Evolutionary conservation across 2,113 vertebrate genomes (phyloP), one percentile per base, ranked within the genome.

Genomic region (Bostrychus sinensis): DNA sequence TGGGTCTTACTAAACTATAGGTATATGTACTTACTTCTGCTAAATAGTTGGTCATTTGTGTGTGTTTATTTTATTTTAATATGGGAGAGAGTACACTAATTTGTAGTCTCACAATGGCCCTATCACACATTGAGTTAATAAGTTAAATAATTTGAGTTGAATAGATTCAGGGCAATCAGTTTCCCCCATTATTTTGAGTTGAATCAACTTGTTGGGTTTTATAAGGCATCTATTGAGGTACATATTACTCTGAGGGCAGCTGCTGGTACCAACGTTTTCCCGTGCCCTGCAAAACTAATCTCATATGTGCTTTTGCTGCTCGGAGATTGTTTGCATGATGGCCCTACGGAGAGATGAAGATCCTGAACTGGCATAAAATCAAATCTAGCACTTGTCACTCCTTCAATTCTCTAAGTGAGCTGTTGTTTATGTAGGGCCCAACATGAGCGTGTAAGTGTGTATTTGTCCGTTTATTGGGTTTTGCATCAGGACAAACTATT

Each of bases 351-450:
- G 68, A 74, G 73, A 22, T 13, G 53, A 63, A 59, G 12, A 64
- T 70, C 53, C 55, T 64, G 73, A 72, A 70, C 34, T 60, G 62
- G 77, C 68, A 85, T 80, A 46, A 80, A 84, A 87, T 86, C 76
- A 79, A 83, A 86, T 80, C 71, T 78, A 56, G 60, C 76, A 70
- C 73, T 74, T 85, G 81, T 85, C 80, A 70, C 62, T 54, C 9
- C 67, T 72, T 86, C 73, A 69, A 66, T 85, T 81, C 66, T 70
- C 62, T 30, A 14, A 66, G 68, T 76, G 67, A 74, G 34, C 2
- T 51, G 60, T 73, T 65, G 67, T 63, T 34, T 63, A 48, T 50
- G 28, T 39, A 61, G 38, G 59, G 51, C 55, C 17, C 53, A 38
- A 37, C 56, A 60, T 30, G 17, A 17, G 11, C 5, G 28, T 25